These are phyloP conservation scores for Cacatua alba DNA, from an alignment of 2,113 vertebrate species.

Conservation along the genomic window DNA sequence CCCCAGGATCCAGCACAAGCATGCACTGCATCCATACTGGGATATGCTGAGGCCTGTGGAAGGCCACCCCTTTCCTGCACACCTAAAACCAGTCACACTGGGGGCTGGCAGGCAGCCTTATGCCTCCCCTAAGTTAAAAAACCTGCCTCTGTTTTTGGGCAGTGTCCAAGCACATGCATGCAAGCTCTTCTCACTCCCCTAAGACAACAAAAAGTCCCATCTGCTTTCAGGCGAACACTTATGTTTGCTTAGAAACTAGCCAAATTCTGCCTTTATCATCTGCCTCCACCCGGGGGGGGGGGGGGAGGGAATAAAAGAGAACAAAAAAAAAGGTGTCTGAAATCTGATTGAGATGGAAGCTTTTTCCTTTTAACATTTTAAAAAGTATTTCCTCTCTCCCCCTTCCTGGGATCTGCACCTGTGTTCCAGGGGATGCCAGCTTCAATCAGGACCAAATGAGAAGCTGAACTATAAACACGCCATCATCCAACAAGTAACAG, in stretches of 20 bases:
- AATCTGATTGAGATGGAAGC: not conserved
- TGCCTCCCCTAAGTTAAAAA: not conserved
- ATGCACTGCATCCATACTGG: fast-evolving
- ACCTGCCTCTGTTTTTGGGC: too few relatives aligned
- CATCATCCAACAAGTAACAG: not conserved
- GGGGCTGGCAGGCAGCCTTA: fast-evolving
- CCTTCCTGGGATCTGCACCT: not conserved
- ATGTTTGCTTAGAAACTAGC: not conserved
- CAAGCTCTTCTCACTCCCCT: fast-evolving
- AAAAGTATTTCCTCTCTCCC: not conserved
- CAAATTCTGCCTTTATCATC: not conserved
- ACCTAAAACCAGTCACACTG: fast-evolving
- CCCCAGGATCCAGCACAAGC: fast-evolving
- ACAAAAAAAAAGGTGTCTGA: not conserved
- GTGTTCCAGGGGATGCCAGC: not conserved
- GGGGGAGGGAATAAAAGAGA: not conserved
- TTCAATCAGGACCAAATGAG: not conserved
- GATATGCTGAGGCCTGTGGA: not conserved
- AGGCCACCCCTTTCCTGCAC: fast-evolving
- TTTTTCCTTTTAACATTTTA: not conserved
- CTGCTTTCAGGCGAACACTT: not conserved
- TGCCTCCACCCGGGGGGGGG: not conserved
- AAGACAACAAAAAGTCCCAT: not conserved
- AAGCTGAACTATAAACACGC: not conserved
- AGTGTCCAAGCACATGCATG: fast-evolving